Percentiles rank a stretch among this genome's conserved stretches.
phyloP scores from a whole-genome alignment of 2,888 invertebrate genomes.

The Leucophora obtusa region DNA sequence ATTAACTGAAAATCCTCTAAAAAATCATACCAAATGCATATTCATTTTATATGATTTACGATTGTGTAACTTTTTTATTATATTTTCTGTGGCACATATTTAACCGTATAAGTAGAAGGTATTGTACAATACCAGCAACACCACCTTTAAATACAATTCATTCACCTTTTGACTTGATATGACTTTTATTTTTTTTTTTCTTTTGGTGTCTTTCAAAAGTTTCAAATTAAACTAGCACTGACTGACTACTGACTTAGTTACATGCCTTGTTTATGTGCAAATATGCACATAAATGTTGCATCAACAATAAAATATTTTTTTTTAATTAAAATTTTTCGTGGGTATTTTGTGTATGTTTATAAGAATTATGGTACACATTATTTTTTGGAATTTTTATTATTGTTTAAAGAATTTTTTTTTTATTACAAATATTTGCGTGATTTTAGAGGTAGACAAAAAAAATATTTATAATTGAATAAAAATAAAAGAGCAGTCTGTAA shows the following conservation, averaged over 20 bases:
- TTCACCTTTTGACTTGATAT: slow-evolving; percentile 39
- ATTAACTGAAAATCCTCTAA: not conserved
- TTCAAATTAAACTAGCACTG: not conserved
- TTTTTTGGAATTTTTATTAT: not conserved
- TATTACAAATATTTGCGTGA: slow-evolving; percentile 16
- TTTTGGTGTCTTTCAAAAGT: slow-evolving; percentile 1
- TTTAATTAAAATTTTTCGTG: slow-evolving; percentile 2
- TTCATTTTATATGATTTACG: slow-evolving; percentile 36
- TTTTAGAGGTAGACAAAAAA: not conserved
- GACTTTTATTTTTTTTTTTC: not conserved
- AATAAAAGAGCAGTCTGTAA: not conserved
- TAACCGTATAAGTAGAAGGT: not conserved
- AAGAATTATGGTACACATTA: slow-evolving; percentile 5
- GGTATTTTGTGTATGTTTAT: not conserved
- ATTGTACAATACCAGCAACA: not conserved
- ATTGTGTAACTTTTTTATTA: slow-evolving; percentile 27
- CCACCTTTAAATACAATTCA: slow-evolving; percentile 34
- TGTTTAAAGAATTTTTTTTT: slow-evolving; percentile 3
- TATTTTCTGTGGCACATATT: not conserved
- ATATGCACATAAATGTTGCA: slow-evolving; percentile 31
- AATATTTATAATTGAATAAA: not conserved
- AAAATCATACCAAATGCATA: slow-evolving; percentile 1
- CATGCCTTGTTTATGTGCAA: slow-evolving; percentile 12
- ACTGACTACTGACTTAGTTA: slow-evolving; percentile 12
- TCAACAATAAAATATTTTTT: slow-evolving; percentile 26